A percentile compares a stretch with the other conserved stretches of the same genome.
These are phyloP conservation scores for Ophion costatus DNA, from an alignment of 2,888 invertebrate genomes.

Conservation along the genomic window DNA sequence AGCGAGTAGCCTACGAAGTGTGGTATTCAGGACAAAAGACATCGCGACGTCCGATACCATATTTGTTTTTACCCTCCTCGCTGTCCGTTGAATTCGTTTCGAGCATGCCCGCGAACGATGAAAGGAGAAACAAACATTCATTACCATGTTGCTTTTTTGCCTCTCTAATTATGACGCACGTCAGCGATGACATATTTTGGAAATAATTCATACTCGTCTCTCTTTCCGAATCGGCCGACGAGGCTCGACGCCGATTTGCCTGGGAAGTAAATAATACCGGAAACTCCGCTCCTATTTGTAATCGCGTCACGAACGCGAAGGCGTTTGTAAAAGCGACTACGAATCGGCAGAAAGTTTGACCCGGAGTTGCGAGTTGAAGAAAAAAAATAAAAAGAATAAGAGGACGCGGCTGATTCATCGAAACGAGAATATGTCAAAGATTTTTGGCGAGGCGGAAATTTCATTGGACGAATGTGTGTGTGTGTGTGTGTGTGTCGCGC, in stretches of 20 bases:
- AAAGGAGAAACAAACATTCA: neutral
- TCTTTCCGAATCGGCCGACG: neutral
- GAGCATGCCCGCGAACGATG: neutral
- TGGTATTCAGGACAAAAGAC: slow-evolving; percentile 64
- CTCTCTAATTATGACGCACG: neutral
- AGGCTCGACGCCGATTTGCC: neutral
- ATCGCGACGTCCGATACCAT: slow-evolving; percentile 11
- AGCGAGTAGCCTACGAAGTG: slow-evolving; percentile 23
- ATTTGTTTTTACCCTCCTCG: slow-evolving; percentile 27
- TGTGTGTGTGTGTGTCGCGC: slow-evolving; percentile 62
- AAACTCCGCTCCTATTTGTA: neutral
- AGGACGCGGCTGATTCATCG: slow-evolving; percentile 27
- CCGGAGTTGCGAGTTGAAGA: slow-evolving; percentile 1
- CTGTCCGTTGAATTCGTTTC: slow-evolving; percentile 3
- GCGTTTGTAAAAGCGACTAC: neutral
- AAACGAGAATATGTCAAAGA: slow-evolving; percentile 44
- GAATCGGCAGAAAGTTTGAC: slow-evolving; percentile 6
- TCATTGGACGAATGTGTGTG: slow-evolving; percentile 69
- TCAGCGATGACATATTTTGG: neutral
- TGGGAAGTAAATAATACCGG: neutral
- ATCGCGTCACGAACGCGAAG: neutral
- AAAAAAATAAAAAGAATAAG: slow-evolving; percentile 5
- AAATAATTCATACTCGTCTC: neutral
- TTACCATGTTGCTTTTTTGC: neutral
- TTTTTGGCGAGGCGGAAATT: slow-evolving; percentile 73